Base-by-base conservation (phyloP, 1,140 invertebrate genomes). In the Delia radicum region DNA sequence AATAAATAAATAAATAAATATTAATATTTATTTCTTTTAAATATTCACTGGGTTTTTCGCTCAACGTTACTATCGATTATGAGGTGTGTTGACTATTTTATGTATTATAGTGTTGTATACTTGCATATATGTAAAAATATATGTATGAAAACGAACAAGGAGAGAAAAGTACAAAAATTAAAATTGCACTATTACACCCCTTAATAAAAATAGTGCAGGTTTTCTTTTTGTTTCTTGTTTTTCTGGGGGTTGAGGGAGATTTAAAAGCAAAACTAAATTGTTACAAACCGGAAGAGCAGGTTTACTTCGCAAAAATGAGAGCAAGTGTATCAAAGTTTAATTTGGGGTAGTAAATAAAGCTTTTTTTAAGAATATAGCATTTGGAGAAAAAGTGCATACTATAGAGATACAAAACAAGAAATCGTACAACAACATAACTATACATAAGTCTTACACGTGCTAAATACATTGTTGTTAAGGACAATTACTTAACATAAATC, bases 61-160 rank as follows among this genome's bases (percentile, higher is more conserved):
- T 55, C 3, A 55, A 69, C 65, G 65, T 69, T 69, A 13, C 31
- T 33, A 21, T 69, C 29, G 31, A 33, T 69, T 33, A 33, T 69
- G 65, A 69, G 65, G 65, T 69, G 65, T 69, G 65, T 69, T 69
- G 65, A 69, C 65, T 13, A 69, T 69, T 69, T 33, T 69, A 69
- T 69, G 65, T 69, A 69, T 33, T 33, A 69, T 69, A 69, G 18
- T 55, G 48, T 55, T 55, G 48, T 21, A 24, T 24, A 55, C 1
- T 4, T 55, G 48, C 48, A 55, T 10, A n/a, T n/a, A n/a, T n/a
- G n/a, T n/a, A n/a, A n/a, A n/a, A n/a, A n/a, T n/a, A n/a, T n/a
- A 10, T 37, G 13, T 10, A 37, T 5, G 48, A 55, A 55, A 55
- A 18, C 48, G n/a, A 10, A 69, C 29, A 24, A 33, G 29, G 65